Conservation (phyloP, 2,113 vertebrate genomes). For the Arenaria interpres region DNA sequence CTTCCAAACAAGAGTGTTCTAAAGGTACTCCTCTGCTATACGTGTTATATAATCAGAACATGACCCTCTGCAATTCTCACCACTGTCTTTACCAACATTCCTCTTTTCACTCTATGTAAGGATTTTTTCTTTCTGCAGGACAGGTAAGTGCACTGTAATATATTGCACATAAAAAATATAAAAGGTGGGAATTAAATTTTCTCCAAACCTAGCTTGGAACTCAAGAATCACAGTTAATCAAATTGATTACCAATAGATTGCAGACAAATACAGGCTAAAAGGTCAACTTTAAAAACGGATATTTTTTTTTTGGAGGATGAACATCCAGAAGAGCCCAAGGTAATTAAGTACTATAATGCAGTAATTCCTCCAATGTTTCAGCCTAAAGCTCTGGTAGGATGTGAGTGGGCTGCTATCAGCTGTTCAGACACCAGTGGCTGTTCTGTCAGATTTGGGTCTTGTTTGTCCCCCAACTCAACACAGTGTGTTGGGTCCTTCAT, state of each 20-base stretch:
- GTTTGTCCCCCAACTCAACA: background rate
- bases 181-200: background rate
- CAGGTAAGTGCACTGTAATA: background rate
- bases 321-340: background rate
- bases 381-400: background rate
- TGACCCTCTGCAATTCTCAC: background rate
- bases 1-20: background rate
- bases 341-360: background rate
- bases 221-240: background rate
- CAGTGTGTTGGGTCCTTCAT: fast-evolving
- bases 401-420: background rate
- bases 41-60: background rate
- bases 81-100: background rate
- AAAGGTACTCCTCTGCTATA: background rate
- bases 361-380: background rate
- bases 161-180: background rate
- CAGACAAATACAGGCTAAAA: background rate
- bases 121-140: background rate
- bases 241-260: background rate
- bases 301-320: background rate
- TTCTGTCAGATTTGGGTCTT: background rate
- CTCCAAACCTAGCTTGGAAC: background rate
- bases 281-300: background rate
- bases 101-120: background rate
- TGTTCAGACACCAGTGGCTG: background rate